phyloP scores from a whole-genome alignment of 2,888 invertebrate species.

The Autographa pulchrina region DNA sequence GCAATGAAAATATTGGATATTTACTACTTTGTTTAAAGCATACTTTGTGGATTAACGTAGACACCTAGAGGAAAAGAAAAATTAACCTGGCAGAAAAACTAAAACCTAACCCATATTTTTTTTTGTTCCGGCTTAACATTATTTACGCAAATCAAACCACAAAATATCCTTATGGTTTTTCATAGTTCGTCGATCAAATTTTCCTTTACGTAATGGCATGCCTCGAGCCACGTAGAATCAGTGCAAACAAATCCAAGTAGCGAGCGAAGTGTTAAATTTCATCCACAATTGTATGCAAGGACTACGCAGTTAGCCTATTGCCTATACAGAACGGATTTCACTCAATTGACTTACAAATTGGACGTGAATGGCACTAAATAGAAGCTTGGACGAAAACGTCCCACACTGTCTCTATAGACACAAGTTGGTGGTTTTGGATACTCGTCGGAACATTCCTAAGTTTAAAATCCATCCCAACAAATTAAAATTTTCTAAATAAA shows the following conservation, averaged over 20 bases:
- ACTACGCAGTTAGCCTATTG: constrained; percentile 15
- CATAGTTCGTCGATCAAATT: neutral
- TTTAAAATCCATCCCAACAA: neutral
- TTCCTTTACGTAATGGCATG: neutral
- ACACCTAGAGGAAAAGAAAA: no score
- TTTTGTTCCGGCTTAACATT: neutral
- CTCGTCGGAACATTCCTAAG: neutral
- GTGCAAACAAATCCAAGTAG: neutral
- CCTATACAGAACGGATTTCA: constrained; percentile 28
- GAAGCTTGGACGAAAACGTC: neutral
- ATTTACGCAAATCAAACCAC: neutral
- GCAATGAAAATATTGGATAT: no score
- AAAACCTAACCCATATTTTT: no score
- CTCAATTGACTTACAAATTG: constrained; percentile 47
- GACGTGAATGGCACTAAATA: neutral
- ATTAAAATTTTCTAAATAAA: no score
- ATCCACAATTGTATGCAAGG: constrained; percentile 29
- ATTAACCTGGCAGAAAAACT: no score
- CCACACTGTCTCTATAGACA: neutral
- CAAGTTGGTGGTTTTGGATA: neutral
- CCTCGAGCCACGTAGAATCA: constrained; percentile 2
- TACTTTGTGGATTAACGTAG: no score
- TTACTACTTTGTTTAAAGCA: no score
- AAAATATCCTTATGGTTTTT: neutral
- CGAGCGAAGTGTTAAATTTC: constrained; percentile 27